phyloP scores from a whole-genome alignment of 1,140 invertebrate genomes.

The Calliopsis andreniformis region DNA sequence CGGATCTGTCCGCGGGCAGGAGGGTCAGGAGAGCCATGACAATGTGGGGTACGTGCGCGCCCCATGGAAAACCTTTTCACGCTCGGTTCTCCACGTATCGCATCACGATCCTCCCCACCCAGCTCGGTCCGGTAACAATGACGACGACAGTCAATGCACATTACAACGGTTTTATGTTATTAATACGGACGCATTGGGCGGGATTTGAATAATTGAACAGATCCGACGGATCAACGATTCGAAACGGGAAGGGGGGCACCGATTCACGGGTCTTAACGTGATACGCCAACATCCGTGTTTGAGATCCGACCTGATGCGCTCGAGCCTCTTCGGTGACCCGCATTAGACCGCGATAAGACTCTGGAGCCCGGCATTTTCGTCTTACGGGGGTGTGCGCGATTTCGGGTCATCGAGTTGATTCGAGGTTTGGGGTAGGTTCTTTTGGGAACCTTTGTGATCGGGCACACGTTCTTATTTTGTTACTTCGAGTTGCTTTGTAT shows the following conservation, averaged over 20 bases:
- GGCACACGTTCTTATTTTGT: no score
- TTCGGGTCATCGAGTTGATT: no score
- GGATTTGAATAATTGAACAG: conserved; percentile 76
- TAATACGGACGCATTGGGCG: conserved; percentile 68
- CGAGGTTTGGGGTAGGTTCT: no score
- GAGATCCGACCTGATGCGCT: background rate
- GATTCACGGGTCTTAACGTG: background rate
- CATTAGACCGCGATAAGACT: background rate
- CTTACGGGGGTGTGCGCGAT: no score
- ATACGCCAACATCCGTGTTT: background rate
- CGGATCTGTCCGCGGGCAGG: conserved; percentile 26
- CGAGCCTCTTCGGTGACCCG: background rate
- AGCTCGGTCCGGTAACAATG: conserved; percentile 23
- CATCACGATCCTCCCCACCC: conserved; percentile 57
- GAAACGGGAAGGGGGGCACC: background rate
- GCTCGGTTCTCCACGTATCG: conserved; percentile 66
- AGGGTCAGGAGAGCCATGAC: conserved; percentile 17
- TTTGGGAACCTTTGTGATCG: no score
- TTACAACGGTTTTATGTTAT: conserved; percentile 78
- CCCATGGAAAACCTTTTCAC: conserved; percentile 63
- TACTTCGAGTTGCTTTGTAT: no score
- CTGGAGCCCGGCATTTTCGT: no score
- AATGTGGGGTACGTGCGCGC: conserved; percentile 51
- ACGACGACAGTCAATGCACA: conserved; percentile 70
- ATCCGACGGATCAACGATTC: conserved; percentile 50